A percentile compares a stretch with the other conserved stretches of the same genome.
Evolutionary conservation across 2,888 invertebrate species (phyloP).

Genomic region (Philereme vetulata): DNA sequence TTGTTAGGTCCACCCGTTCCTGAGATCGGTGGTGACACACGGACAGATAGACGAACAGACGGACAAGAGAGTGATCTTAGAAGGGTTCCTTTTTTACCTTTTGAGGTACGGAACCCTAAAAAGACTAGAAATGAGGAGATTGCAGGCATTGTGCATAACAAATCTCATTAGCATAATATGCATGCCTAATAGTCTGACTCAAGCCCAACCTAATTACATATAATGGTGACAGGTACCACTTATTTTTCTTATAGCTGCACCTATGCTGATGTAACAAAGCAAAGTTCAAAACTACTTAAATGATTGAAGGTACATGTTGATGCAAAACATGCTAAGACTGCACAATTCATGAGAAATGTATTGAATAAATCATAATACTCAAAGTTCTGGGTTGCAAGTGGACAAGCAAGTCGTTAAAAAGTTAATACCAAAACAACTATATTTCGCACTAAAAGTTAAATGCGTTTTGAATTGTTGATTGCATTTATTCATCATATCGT

Average conservation of each 20-base stretch:
- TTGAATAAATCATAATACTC: too few relatives aligned
- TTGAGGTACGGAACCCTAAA: too few relatives aligned
- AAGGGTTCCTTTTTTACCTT: too few relatives aligned
- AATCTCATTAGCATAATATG: not conserved
- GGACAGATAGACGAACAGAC: too few relatives aligned
- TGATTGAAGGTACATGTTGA: not conserved
- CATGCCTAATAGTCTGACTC: not conserved
- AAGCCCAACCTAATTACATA: not conserved
- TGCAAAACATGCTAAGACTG: too few relatives aligned
- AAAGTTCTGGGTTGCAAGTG: too few relatives aligned
- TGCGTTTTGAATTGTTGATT: constrained; percentile 32
- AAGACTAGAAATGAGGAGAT: too few relatives aligned
- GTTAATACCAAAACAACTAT: constrained; percentile 18
- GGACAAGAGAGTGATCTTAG: too few relatives aligned
- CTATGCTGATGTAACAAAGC: constrained; percentile 14
- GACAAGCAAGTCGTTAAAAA: not conserved
- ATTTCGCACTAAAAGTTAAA: constrained; percentile 22
- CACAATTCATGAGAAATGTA: too few relatives aligned
- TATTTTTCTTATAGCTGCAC: constrained; percentile 7
- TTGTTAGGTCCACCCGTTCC: too few relatives aligned
- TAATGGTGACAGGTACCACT: constrained; percentile 1
- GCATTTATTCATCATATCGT: constrained; percentile 34
- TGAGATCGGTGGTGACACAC: too few relatives aligned
- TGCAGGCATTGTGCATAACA: not conserved
- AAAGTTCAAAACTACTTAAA: constrained; percentile 6